These are phyloP conservation scores for Dicranocentrus wangi DNA, from an alignment of 2,888 invertebrate species.

Conservation along the genomic window DNA sequence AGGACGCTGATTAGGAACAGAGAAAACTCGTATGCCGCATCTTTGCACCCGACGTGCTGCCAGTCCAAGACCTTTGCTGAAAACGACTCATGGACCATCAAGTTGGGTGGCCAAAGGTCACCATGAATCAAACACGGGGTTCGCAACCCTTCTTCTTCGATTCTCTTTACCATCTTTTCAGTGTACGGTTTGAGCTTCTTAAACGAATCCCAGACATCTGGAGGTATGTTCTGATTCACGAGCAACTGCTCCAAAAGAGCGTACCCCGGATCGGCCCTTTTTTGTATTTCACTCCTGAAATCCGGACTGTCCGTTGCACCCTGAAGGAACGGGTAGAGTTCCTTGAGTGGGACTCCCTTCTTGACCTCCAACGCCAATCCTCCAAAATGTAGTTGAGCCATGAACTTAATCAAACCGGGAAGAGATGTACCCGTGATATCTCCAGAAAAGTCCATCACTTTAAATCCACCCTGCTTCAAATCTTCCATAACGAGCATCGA, in stretches of 20 bases:
- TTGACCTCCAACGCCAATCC: slow-evolving; percentile 33
- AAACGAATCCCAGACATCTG: slow-evolving; percentile 36
- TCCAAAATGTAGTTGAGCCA: slow-evolving; percentile 68
- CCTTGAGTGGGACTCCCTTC: slow-evolving; percentile 33
- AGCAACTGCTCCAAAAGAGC: slow-evolving; percentile 39
- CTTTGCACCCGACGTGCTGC: slow-evolving; percentile 66
- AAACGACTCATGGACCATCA: slow-evolving; percentile 41
- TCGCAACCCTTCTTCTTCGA: slow-evolving; percentile 24
- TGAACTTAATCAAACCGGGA: slow-evolving; percentile 52
- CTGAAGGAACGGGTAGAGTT: slow-evolving; percentile 64
- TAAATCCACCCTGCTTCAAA: slow-evolving; percentile 63
- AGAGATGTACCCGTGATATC: slow-evolving; percentile 27
- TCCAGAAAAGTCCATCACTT: slow-evolving; percentile 44
- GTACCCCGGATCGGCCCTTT: slow-evolving; percentile 16
- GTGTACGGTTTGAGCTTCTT: slow-evolving; percentile 38
- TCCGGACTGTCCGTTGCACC: background rate
- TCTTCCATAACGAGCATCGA: slow-evolving; percentile 68
- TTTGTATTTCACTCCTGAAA: background rate
- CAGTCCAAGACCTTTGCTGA: slow-evolving; percentile 68
- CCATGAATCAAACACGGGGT: slow-evolving; percentile 59
- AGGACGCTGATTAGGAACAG: slow-evolving; percentile 53
- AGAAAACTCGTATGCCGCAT: slow-evolving; percentile 60
- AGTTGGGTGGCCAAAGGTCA: slow-evolving; percentile 70
- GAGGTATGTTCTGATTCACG: slow-evolving; percentile 10
- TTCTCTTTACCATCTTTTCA: slow-evolving; percentile 27